Base-by-base conservation (phyloP, 2,113 vertebrate species). In the Rhodinocichla rosea region DNA sequence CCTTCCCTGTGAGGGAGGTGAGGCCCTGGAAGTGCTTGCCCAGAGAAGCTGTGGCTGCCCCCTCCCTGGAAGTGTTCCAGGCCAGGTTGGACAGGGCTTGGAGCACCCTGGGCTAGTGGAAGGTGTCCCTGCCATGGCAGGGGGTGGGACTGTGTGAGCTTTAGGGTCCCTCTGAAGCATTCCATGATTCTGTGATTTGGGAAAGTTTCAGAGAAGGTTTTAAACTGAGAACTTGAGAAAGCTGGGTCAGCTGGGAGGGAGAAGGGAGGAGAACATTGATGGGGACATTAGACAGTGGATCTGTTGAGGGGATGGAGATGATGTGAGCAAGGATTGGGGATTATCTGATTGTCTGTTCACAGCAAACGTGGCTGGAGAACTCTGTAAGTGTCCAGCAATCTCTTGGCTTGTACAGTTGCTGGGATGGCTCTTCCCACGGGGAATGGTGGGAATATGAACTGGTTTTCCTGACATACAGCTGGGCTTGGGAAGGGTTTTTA, bases 31-130 rank as follows among this genome's bases (percentile, higher is more conserved):
- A 24, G 5, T 4, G 5, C 3, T 8, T 8, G 22, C n/a, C 40
- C 53, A 56, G 42, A 15, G 42, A 1, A 65, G 37, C 62, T 68
- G 32, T 27, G 53, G 32, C 33, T 68, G 37, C 32, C 6, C 7
- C 33, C 27, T 52, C 27, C 37, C 37, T 45, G 39, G 22, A 1
- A 37, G 45, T 37, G 17, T 27, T 3, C 45, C 7, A 32, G 33
- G 63, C 8, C 62, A 18, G 62, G 4, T 1, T 60, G 53, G 47
- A 17, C 6, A 3, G 26, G 26, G 16, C 56, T 44, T 32, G 68
- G 45, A 53, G 28, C 63, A 15, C 0, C 12, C 19, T 39, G 45
- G 37, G 2, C 0, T 3, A 2, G 4, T 10, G 63, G 63, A 15
- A 52, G 9, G 9, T 37, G 39, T 44, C 27, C 12, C 33, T 87